Conservation (phyloP, 92 coral and sea anemone genomes). For the Siderastrea siderea region DNA sequence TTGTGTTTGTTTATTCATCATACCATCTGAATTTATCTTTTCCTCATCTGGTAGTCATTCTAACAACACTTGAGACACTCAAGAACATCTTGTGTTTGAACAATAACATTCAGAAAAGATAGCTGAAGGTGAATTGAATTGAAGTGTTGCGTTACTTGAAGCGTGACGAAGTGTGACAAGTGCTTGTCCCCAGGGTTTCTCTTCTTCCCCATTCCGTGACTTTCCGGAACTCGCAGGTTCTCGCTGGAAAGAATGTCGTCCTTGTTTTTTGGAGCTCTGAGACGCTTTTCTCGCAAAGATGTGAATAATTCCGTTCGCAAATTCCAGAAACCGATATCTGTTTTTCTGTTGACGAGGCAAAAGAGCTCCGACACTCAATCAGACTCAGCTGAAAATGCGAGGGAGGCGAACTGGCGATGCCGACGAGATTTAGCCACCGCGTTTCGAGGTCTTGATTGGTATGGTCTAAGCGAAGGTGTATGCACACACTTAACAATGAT, state of each 20-base stretch:
- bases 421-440: constrained; percentile 74
- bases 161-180: too few species aligned
- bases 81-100: too few species aligned
- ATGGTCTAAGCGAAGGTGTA: constrained; percentile 57
- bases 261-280: background rate
- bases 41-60: too few species aligned
- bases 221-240: too few species aligned
- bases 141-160: too few species aligned
- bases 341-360: background rate
- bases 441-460: constrained; percentile 64
- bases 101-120: too few species aligned
- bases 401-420: constrained; percentile 51
- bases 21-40: too few species aligned
- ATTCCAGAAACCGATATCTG: background rate
- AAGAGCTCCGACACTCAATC: background rate
- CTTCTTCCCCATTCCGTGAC: too few species aligned
- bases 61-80: too few species aligned
- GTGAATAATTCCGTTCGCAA: background rate
- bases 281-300: background rate
- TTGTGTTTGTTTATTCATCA: too few species aligned
- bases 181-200: too few species aligned
- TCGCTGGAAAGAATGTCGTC: background rate
- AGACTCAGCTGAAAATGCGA: background rate
- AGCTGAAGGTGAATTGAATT: too few species aligned
- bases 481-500: constrained; percentile 78